A percentile compares a stretch with the other conserved stretches of the same genome.
Conservation (phyloP, 2,113 vertebrate genomes). For the Monopterus albus region DNA sequence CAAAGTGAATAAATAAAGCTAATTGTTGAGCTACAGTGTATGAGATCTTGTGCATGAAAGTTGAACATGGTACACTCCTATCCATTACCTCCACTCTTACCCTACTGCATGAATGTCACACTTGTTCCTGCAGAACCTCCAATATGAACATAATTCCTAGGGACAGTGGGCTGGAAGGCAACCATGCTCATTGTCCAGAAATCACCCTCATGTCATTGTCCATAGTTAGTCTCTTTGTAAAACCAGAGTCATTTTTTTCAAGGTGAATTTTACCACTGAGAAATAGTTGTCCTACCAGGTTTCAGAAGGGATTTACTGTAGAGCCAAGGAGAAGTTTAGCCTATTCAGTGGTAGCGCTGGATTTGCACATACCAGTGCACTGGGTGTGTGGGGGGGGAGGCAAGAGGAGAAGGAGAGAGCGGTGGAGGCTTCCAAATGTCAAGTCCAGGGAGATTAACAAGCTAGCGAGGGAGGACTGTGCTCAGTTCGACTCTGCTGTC, state of each 20-base stretch:
- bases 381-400: slow-evolving; percentile 28
- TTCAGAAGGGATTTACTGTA: slow-evolving; percentile 72
- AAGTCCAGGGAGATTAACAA: slow-evolving; percentile 74
- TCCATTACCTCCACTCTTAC: too few species aligned
- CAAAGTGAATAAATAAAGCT: too few species aligned
- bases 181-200: slow-evolving; percentile 23
- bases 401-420: slow-evolving; percentile 10
- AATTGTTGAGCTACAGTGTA: too few species aligned
- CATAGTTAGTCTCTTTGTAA: slow-evolving; percentile 38
- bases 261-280: slow-evolving; percentile 68
- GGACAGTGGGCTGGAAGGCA: slow-evolving; percentile 37
- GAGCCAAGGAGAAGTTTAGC: slow-evolving; percentile 61
- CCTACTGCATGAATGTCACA: neutral
- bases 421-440: slow-evolving; percentile 76
- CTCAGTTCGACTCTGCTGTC: slow-evolving; percentile 32
- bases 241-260: slow-evolving; percentile 50
- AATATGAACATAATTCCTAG: neutral
- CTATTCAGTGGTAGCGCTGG: slow-evolving; percentile 57
- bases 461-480: slow-evolving; percentile 53
- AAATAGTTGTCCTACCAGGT: slow-evolving; percentile 51
- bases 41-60: too few species aligned
- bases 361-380: slow-evolving; percentile 65
- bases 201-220: slow-evolving; percentile 33
- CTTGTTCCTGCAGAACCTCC: slow-evolving; percentile 4
- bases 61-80: too few species aligned